A percentile compares a stretch with the other conserved stretches of the same genome.
phyloP scores from a whole-genome alignment of 1,140 invertebrate genomes.

The Fopius arisanus region DNA sequence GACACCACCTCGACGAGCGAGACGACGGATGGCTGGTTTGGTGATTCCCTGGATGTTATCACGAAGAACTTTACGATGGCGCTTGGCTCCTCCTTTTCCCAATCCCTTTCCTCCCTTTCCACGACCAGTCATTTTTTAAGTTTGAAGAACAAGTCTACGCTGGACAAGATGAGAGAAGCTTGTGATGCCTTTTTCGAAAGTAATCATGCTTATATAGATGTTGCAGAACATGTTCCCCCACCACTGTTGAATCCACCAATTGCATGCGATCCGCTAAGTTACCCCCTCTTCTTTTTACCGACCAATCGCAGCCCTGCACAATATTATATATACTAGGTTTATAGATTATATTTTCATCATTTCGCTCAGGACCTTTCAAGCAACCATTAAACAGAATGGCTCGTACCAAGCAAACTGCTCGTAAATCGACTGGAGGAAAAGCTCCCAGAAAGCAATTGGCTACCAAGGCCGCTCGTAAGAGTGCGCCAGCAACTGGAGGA shows the following conservation, averaged over 20 bases:
- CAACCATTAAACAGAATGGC: not conserved
- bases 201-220: not conserved
- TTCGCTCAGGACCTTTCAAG: not conserved
- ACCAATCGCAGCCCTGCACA: not conserved
- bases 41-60: not conserved
- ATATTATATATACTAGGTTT: not conserved
- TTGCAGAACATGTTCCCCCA: not conserved
- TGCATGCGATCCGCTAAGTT: not conserved
- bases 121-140: not conserved
- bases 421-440: not conserved
- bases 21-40: not conserved
- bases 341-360: not conserved
- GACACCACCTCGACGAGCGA: not conserved
- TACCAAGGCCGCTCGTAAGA: slow-evolving; percentile 1
- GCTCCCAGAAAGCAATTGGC: not conserved
- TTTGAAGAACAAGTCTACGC: not conserved
- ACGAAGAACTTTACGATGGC: not conserved
- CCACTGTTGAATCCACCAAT: not conserved
- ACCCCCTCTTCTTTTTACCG: not conserved
- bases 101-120: not conserved
- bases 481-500: not conserved
- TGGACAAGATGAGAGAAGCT: not conserved
- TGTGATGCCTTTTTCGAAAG: too few species aligned
- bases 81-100: not conserved
- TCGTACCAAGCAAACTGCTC: not conserved